A percentile compares a stretch with the other conserved stretches of the same genome.
phyloP scores from a whole-genome alignment of 2,797 vertebrate species.

The Coreius guichenoti region DNA sequence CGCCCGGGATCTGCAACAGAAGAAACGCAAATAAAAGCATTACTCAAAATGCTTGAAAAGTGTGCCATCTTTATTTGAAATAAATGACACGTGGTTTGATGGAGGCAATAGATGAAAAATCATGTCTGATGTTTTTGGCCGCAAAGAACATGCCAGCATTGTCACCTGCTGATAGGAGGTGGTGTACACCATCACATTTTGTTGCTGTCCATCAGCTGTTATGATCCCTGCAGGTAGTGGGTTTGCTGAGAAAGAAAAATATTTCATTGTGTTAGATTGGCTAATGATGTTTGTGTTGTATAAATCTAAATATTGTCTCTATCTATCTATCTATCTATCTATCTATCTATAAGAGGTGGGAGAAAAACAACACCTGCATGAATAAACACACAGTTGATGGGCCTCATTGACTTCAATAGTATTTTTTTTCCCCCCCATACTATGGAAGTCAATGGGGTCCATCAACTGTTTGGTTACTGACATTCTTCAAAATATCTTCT shows the following conservation, averaged over 20 bases:
- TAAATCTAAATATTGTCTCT: not conserved
- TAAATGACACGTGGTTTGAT: not conserved
- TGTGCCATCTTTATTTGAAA: not conserved
- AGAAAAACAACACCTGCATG: too few species aligned
- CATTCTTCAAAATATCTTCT: too few species aligned
- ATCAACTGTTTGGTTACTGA: too few species aligned
- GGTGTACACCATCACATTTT: constrained; percentile 99
- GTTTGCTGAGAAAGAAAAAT: constrained; percentile 81
- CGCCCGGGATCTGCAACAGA: constrained; percentile 88
- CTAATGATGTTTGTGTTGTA: not conserved
- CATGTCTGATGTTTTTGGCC: not conserved
- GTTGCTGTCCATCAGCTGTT: constrained; percentile 97
- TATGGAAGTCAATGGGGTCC: too few species aligned
- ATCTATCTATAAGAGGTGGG: too few species aligned
- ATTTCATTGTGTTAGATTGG: not conserved
- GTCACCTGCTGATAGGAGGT: constrained; percentile 97
- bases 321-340: too few species aligned
- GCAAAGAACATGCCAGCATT: not conserved
- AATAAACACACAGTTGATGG: too few species aligned
- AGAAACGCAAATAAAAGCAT: not conserved
- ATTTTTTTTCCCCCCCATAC: too few species aligned
- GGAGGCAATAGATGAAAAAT: not conserved
- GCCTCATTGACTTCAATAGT: too few species aligned
- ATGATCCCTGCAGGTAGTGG: constrained; percentile 94
- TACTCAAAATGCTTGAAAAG: not conserved